Conservation (phyloP, 2,888 invertebrate species). For the Eupithecia dodoneata region DNA sequence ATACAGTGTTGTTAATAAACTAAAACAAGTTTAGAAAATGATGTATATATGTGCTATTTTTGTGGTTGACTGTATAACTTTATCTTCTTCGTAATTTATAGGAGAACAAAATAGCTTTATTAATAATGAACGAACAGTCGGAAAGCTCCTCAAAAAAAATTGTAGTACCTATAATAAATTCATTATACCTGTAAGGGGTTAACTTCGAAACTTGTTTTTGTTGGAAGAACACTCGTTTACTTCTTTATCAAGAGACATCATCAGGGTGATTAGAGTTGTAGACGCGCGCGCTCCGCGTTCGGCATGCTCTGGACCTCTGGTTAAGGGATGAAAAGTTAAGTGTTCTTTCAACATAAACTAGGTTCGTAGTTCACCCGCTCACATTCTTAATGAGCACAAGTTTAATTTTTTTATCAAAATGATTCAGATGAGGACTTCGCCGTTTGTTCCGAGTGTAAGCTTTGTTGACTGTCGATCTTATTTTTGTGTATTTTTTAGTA, state of each 20-base stretch:
- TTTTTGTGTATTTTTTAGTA: background rate
- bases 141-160: background rate
- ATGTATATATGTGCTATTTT: background rate
- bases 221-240: background rate
- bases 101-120: background rate
- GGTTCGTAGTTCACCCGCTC: background rate
- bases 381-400: background rate
- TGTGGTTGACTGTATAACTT: background rate
- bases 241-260: background rate
- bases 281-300: slow-evolving; percentile 1
- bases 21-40: background rate
- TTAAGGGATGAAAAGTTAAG: background rate
- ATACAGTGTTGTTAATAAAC: background rate
- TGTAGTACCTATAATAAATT: background rate
- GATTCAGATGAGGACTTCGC: background rate
- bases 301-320: background rate
- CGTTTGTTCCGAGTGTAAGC: background rate
- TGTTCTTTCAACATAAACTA: background rate
- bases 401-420: background rate
- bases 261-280: background rate
- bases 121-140: background rate
- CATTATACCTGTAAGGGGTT: background rate
- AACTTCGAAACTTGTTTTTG: background rate
- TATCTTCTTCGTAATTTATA: background rate
- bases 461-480: background rate